These are phyloP conservation scores for Botrylloides violaceus DNA, from an alignment of 23 tunicate genomes.

Conservation along the genomic window DNA sequence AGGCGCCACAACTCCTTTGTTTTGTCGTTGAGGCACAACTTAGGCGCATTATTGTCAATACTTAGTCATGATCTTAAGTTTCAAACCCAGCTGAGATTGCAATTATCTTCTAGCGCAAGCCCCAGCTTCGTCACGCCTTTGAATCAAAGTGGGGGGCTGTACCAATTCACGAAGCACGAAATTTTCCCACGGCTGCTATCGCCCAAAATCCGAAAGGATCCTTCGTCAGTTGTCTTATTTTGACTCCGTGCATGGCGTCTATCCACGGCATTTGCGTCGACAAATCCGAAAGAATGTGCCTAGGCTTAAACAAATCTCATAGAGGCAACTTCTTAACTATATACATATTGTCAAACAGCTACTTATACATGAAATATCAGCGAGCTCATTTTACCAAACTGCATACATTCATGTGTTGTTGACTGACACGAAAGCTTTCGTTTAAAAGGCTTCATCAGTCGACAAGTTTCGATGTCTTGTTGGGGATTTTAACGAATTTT, in stretches of 20 bases:
- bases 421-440: no score
- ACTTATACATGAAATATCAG: no score
- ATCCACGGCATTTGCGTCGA: slow-evolving; percentile 2
- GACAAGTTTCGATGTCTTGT: background rate
- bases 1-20: background rate
- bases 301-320: no score
- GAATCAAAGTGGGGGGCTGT: slow-evolving; percentile 34
- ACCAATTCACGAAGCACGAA: background rate
- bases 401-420: no score
- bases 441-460: background rate
- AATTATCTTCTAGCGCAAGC: slow-evolving; percentile 2
- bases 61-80: slow-evolving; percentile 15
- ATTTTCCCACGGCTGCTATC: slow-evolving; percentile 23
- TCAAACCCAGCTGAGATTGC: slow-evolving; percentile 27
- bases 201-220: background rate
- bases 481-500: background rate
- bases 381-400: no score
- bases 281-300: background rate
- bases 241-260: slow-evolving; percentile 5
- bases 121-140: background rate
- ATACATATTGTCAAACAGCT: no score
- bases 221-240: slow-evolving; percentile 18
- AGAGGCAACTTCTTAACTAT: no score
- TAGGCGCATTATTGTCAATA: background rate
- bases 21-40: background rate